Conservation (phyloP, 2,113 vertebrate species). For the Baryphthengus martii region DNA sequence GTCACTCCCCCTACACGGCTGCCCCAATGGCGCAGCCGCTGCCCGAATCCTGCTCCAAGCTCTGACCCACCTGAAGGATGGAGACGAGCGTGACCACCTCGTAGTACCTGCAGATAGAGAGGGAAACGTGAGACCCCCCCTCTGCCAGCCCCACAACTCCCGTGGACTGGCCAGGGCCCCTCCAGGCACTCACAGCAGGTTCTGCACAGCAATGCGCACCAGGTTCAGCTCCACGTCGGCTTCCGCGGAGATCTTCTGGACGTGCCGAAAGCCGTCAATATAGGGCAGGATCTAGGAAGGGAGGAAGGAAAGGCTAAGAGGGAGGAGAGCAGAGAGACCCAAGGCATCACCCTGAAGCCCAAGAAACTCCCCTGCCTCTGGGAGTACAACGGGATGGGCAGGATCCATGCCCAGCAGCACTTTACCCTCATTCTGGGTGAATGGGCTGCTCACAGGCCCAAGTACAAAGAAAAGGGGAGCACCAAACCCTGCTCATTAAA, state of each 20-base stretch:
- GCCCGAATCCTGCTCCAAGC: fast-evolving
- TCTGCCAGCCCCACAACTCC: neutral
- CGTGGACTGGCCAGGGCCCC: fast-evolving
- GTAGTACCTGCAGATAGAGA: constrained; percentile 83
- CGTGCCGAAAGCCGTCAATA: constrained; percentile 93
- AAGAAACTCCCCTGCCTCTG: neutral
- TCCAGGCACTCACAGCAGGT: constrained; percentile 83
- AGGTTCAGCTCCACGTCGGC: constrained; percentile 96
- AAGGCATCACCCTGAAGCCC: neutral
- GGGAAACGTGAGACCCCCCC: neutral
- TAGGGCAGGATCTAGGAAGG: constrained; percentile 87
- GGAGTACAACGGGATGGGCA: fast-evolving
- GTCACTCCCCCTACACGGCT: fast-evolving
- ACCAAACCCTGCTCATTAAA: fast-evolving
- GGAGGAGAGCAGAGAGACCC: neutral
- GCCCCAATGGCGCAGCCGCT: fast-evolving
- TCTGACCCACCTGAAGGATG: constrained; percentile 88
- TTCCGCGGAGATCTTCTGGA: constrained; percentile 96
- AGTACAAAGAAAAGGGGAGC: neutral
- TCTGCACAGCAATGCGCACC: constrained; percentile 95
- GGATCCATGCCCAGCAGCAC: neutral
- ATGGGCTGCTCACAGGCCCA: neutral
- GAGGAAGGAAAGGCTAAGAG: neutral
- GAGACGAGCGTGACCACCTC: constrained; percentile 92
- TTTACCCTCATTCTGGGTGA: fast-evolving